phyloP scores from a whole-genome alignment of 1,140 invertebrate species.

The Muscidifurax raptorellus region DNA sequence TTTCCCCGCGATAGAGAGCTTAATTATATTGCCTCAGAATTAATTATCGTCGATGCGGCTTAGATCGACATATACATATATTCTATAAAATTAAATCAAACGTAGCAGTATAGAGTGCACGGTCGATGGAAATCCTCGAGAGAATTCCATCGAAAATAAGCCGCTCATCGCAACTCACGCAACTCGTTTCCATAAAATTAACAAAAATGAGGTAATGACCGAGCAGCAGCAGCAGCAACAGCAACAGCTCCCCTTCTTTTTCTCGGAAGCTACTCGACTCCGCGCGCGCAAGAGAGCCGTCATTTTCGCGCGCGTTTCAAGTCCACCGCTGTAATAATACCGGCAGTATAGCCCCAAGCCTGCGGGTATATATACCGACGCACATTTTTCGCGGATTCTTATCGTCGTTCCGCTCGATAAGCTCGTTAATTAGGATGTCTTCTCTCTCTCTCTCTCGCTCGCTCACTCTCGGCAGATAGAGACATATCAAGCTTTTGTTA shows the following conservation, averaged over 20 bases:
- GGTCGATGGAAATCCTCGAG: too few relatives aligned
- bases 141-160: not conserved
- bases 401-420: conserved; percentile 38
- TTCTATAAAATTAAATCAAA: too few relatives aligned
- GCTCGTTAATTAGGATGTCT: conserved; percentile 36
- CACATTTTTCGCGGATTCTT: not conserved
- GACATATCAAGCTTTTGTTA: conserved; percentile 1
- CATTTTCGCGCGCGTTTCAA: conserved; percentile 3
- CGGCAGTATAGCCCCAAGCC: too few relatives aligned
- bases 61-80: too few relatives aligned
- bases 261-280: not conserved
- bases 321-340: not conserved
- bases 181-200: conserved; percentile 5
- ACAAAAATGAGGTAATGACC: conserved; percentile 1
- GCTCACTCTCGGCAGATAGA: not conserved
- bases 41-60: too few relatives aligned
- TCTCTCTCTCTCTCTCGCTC: not conserved
- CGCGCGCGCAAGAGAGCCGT: not conserved
- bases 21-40: too few relatives aligned
- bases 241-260: not conserved
- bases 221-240: not conserved
- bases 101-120: too few relatives aligned
- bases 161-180: not conserved
- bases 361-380: not conserved
- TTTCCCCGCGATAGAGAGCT: too few relatives aligned